These are phyloP conservation scores for Thomomys bottae DNA, from an alignment of 2,113 vertebrate species.

Conservation along the genomic window DNA sequence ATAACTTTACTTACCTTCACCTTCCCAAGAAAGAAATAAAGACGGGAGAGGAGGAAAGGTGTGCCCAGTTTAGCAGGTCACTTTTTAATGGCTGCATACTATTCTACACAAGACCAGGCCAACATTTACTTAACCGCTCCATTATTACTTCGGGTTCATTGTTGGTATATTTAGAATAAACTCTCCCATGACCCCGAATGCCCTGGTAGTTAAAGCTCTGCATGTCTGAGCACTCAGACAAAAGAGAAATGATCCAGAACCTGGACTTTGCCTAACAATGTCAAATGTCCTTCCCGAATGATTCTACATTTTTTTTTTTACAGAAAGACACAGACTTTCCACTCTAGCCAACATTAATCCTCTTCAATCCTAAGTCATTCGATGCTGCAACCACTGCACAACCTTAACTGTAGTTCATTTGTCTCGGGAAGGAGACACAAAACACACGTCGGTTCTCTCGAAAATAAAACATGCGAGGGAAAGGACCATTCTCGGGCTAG, in stretches of 20 bases:
- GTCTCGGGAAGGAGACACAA: slow-evolving; percentile 22
- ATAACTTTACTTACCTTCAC: no score
- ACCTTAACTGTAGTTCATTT: slow-evolving; percentile 20
- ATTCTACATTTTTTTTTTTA: not conserved
- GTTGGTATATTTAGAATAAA: not conserved
- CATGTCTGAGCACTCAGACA: not conserved
- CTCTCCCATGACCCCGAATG: not conserved
- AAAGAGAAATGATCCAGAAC: not conserved
- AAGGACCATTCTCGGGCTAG: not conserved
- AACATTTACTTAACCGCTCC: not conserved
- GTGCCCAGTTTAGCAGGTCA: not conserved
- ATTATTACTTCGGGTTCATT: not conserved
- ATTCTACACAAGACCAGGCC: not conserved
- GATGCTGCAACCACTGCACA: not conserved
- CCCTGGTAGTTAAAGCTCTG: not conserved
- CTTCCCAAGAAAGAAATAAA: not conserved
- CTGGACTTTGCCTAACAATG: not conserved
- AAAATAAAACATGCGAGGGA: slow-evolving; percentile 6
- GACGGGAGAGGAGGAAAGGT: not conserved
- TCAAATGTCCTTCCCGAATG: slow-evolving; percentile 13
- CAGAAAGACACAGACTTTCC: not conserved
- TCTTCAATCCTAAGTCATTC: slow-evolving; percentile 22
- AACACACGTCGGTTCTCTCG: slow-evolving; percentile 8
- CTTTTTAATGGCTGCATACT: not conserved
- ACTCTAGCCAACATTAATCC: not conserved